Percentiles rank a stretch among this genome's conserved stretches.
phyloP scores from a whole-genome alignment of 2,888 invertebrate genomes.

The Drosophila ustulata region DNA sequence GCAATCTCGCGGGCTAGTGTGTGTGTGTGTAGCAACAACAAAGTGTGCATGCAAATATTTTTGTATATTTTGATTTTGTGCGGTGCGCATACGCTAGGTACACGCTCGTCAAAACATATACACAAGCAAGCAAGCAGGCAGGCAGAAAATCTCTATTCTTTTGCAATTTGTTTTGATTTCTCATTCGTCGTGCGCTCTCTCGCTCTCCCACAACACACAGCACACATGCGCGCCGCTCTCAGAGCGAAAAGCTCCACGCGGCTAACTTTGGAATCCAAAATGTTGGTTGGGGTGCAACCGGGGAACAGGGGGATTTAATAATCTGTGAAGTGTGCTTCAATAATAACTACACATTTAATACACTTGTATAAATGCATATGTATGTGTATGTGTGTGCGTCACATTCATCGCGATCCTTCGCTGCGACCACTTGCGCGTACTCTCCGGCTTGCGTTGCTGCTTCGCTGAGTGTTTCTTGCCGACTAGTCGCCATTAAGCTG shows the following conservation, averaged over 20 bases:
- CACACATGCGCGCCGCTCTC: constrained; percentile 55
- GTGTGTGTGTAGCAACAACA: constrained; percentile 57
- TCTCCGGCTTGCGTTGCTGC: constrained; percentile 61
- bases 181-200: constrained; percentile 39
- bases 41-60: constrained; percentile 66
- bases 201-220: constrained; percentile 24
- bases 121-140: constrained; percentile 65
- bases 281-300: constrained; percentile 3
- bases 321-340: constrained; percentile 13
- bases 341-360: constrained; percentile 28
- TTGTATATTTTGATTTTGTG: constrained; percentile 71
- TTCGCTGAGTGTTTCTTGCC: constrained; percentile 74
- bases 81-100: constrained; percentile 78
- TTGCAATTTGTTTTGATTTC: constrained; percentile 76
- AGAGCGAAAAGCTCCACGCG: constrained; percentile 36
- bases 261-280: background rate
- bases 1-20: constrained; percentile 42
- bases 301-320: background rate
- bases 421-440: constrained; percentile 43
- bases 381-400: constrained; percentile 14
- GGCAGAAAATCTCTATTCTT: constrained; percentile 77
- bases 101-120: constrained; percentile 83
- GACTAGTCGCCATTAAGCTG: constrained; percentile 68
- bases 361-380: constrained; percentile 3
- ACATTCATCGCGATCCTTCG: constrained; percentile 45